Base-by-base conservation (phyloP, 2,888 invertebrate genomes). In the Dioctria rufipes region DNA sequence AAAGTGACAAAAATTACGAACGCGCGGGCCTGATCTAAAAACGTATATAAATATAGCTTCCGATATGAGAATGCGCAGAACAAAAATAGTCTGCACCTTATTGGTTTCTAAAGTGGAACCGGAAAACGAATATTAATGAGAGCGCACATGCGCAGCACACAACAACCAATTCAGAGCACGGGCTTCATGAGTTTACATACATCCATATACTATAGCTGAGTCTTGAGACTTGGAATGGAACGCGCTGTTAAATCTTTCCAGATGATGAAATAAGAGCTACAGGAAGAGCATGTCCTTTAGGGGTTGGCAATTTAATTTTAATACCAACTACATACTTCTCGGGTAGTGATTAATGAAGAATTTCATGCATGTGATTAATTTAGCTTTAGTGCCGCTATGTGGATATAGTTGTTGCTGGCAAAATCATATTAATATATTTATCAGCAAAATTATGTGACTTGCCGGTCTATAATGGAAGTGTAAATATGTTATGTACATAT, bases 51-150 rank as follows among this genome's bases (percentile, higher is more conserved):
- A 25, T 25, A 25, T 37, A 60, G 61, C 58, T 75, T 75, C 75
- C 75, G 75, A 75, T 43, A 42, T 60, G 11, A 39, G 39, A 25
- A 39, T 51, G 75, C 61, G 75, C 37, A 37, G 75, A 43, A 60
- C 75, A 61, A 60, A 75, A 75, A 75, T 75, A 75, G 75, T 75
- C 75, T 43, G 75, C 61, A 75, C 75, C 75, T 60, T 75, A 60
- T 75, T 42, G 42, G 75, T 60, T 37, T 75, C 60, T 75, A 42
- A 75, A 75, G 75, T 75, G 75, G 75, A 75, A 75, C 75, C 75
- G 75, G 75, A 75, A 75, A 43, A 75, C 60, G 75, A 75, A 75
- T 75, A 71, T 75, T 75, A 75, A 75, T 75, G 75, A 43, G 75
- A 42, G 61, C 61, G 75, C 61, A 61, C 43, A 58, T 71, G 71